These are phyloP conservation scores for Lepus timidus DNA, from an alignment of 2,113 vertebrate genomes.

Conservation along the genomic window DNA sequence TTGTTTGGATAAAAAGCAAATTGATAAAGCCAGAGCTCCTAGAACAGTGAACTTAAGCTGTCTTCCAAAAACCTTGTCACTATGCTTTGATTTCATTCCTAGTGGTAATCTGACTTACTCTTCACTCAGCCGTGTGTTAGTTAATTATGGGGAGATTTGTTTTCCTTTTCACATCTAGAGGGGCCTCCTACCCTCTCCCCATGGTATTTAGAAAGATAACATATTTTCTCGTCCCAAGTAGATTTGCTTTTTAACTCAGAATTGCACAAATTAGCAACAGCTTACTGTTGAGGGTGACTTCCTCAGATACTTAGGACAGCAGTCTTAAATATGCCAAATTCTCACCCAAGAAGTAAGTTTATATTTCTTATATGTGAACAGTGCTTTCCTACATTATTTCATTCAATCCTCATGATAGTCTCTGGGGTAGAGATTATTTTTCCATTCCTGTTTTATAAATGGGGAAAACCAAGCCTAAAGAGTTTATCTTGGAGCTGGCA, in stretches of 20 bases:
- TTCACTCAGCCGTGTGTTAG: not conserved
- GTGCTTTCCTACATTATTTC: not conserved
- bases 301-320: not conserved
- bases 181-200: not conserved
- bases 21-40: not conserved
- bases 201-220: not conserved
- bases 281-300: not conserved
- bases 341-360: not conserved
- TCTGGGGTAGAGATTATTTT: not conserved
- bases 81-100: slow-evolving; percentile 41
- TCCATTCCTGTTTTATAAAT: not conserved
- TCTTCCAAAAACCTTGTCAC: not conserved
- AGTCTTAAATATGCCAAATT: not conserved
- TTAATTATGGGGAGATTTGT: not conserved
- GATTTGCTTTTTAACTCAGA: not conserved
- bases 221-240: not conserved
- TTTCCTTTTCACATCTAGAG: not conserved
- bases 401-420: not conserved
- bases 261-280: not conserved
- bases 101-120: slow-evolving; percentile 42
- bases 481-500: not conserved
- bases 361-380: not conserved
- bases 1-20: not conserved
- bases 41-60: not conserved
- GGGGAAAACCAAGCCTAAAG: slow-evolving; percentile 17